These are phyloP conservation scores for Potorous gilbertii DNA, from an alignment of 2,797 vertebrate genomes.

Conservation along the genomic window DNA sequence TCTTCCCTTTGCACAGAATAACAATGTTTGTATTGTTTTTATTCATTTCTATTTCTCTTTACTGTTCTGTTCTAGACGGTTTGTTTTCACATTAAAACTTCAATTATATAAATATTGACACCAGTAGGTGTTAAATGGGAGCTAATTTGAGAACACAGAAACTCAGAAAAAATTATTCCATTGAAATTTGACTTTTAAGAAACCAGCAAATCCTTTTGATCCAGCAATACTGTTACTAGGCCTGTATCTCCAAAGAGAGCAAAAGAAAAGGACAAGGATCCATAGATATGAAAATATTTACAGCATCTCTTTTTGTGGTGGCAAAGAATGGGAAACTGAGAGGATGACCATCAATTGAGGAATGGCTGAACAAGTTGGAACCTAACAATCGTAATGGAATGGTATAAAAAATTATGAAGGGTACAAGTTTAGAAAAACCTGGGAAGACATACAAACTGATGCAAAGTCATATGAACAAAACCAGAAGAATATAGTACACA, in stretches of 20 bases:
- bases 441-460: neutral
- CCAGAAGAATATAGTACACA: neutral
- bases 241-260: neutral
- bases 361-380: neutral
- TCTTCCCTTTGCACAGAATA: neutral
- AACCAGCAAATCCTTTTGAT: neutral
- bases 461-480: neutral
- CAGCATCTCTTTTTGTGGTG: neutral
- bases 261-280: neutral
- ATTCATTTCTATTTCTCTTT: neutral
- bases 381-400: neutral
- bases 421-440: neutral
- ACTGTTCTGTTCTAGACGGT: neutral
- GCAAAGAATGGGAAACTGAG: neutral
- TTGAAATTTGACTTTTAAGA: neutral
- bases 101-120: neutral
- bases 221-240: neutral
- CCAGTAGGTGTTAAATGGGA: neutral
- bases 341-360: neutral
- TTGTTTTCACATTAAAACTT: neutral
- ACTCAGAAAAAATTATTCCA: neutral
- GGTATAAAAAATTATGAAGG: neutral
- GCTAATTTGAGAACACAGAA: neutral
- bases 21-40: neutral
- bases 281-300: neutral